Evolutionary conservation across 2,113 vertebrate genomes (phyloP), one percentile per base, ranked within the genome.

Genomic region (Stictonetta naevosa): DNA sequence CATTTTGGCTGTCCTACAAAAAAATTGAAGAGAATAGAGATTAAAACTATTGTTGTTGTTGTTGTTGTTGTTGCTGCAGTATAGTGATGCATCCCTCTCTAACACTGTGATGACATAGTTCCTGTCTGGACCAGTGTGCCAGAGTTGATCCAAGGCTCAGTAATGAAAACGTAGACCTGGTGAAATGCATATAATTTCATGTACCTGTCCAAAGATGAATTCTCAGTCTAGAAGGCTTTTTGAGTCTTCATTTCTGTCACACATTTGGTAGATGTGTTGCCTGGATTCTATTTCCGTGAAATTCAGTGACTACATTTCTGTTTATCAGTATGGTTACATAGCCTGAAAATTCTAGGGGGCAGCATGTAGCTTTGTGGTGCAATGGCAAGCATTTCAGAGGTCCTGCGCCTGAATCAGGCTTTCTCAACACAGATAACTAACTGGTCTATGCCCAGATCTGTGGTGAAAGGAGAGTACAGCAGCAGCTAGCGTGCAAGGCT

Each of bases 71-170:
- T 34, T 63, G 4, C 8, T 86, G 62, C 22, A 10, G 14, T 48
- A 42, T 55, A 72, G 23, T 60, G 52, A 79, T 7, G 7, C 34
- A 75, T 16, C 3, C 29, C 14, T 60, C 44, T 76, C 38, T 66
- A 76, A 63, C 11, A 21, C 9, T 0, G 0, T 4, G 5, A 69
- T 77, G 26, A 73, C 28, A 40, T 26, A 86, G 23, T 2, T 3
- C n/a, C 40, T 90, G 38, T 75, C 52, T 73, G 72, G 22, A 94
- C 14, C 66, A 64, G 48, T 0, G 0, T 36, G 42, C 38, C 38
- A 83, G 34, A 90, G n/a, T 20, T 83, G 44, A 76, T 23, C 10
- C 69, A 90, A 92, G 75, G 42, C 42, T 95, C 56, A 67, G n/a
- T 58, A 80, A 59, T 50, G 42, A 78, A 93, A 92, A 78, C 48